Base-by-base conservation (phyloP, 2,888 invertebrate genomes). In the Myopa tessellatipennis region DNA sequence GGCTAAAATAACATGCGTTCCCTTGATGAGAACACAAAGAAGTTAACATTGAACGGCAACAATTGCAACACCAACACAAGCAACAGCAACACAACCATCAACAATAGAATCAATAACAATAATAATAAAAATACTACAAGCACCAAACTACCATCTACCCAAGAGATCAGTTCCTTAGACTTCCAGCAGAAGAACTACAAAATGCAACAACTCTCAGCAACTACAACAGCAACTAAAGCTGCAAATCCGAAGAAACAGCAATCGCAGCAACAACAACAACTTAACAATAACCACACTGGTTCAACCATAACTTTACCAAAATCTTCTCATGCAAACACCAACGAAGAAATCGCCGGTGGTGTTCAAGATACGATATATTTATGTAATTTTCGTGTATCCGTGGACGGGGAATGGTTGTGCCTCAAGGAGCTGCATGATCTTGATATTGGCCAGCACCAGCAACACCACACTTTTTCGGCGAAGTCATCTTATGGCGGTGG, bases 371-470 rank as follows among this genome's bases (percentile, higher is more conserved):
- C 98, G 77, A 97, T 98, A 86, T 98, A 98, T 90, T 90, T 98
- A 89, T 98, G 98, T 91, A 98, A 98, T 90, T 98, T 98, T 90
- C 95, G 98, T 78, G 98, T 98, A 7, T 97, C 97, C 74, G 98
- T 98, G 65, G 98, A 98, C 86, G 98, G 98, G 79, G 98, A 98
- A 89, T 98, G 98, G 98, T 91, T 98, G 78, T 98, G 98, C 88
- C 91, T 98, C 77, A 96, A 97, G 88, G 98, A 98, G 89, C 91
- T 98, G 79, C 96, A 97, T 85, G 98, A 98, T 89, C 95, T 97
- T 87, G 96, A 96, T 86, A 93, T 94, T 91, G 68, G 85, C 76
- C 38, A 82, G 6, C 94, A 94, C 84, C 94, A 94, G 79, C 81
- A 80, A 38, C 40, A 76, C 40, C 38, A 50, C 50, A 78, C 78